Percentiles rank a stretch among this genome's conserved stretches.
These are phyloP conservation scores for Euthynnus affinis DNA, from an alignment of 2,797 vertebrate genomes.

Conservation along the genomic window DNA sequence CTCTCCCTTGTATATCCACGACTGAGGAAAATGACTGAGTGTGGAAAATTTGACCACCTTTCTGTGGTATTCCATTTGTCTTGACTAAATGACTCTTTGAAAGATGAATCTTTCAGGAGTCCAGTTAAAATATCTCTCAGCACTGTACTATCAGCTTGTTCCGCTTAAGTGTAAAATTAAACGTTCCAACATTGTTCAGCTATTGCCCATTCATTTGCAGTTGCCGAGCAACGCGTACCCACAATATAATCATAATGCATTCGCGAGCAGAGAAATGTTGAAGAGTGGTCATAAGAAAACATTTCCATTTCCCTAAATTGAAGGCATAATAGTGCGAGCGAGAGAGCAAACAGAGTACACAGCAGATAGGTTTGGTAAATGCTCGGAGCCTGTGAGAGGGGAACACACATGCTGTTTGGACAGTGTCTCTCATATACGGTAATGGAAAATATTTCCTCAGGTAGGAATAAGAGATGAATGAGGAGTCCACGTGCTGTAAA, in stretches of 20 bases:
- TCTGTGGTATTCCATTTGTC: slow-evolving; percentile 69
- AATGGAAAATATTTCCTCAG: slow-evolving; percentile 57
- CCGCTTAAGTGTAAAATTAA: slow-evolving; percentile 69
- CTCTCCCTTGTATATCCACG: slow-evolving; percentile 50
- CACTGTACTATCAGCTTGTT: slow-evolving; percentile 62
- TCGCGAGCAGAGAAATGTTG: slow-evolving; percentile 61
- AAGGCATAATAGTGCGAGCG: slow-evolving; percentile 55
- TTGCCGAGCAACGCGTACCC: slow-evolving; percentile 77
- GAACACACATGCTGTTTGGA: slow-evolving; percentile 48
- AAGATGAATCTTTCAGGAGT: slow-evolving; percentile 75
- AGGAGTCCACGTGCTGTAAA: background rate
- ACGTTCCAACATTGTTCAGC: slow-evolving; percentile 69
- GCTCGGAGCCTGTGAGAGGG: slow-evolving; percentile 37
- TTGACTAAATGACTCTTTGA: slow-evolving; percentile 65
- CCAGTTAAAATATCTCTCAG: slow-evolving; percentile 77
- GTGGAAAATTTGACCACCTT: slow-evolving; percentile 75
- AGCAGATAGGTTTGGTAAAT: slow-evolving; percentile 46
- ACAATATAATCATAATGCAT: slow-evolving; percentile 69
- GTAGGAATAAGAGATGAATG: slow-evolving; percentile 22
- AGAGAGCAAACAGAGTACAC: slow-evolving; percentile 60
- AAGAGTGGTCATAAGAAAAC: slow-evolving; percentile 74
- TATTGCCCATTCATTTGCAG: slow-evolving; percentile 66
- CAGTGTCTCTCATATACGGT: slow-evolving; percentile 17
- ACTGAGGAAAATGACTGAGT: slow-evolving; percentile 57
- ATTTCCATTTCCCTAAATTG: slow-evolving; percentile 73